phyloP scores from a whole-genome alignment of 2,113 vertebrate genomes.

The Syngnathus typhle region DNA sequence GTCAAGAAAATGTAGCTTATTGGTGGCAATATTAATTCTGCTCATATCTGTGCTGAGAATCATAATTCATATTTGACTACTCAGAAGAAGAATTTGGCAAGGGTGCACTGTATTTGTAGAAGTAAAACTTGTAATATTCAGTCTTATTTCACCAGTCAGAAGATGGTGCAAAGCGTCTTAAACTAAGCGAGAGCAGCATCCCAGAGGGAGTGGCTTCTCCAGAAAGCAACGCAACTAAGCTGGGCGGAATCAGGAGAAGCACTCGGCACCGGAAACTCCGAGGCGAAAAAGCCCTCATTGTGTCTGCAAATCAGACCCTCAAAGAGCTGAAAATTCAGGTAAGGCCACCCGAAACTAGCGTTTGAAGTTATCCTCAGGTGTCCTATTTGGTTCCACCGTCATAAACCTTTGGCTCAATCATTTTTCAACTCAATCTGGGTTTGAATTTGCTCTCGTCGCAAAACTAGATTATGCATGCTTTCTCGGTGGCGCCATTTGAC shows the following conservation, averaged over 20 bases:
- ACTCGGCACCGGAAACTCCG: slow-evolving; percentile 87
- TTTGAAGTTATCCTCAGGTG: neutral
- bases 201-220: slow-evolving; percentile 28
- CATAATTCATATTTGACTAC: too few species aligned
- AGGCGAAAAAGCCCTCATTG: slow-evolving; percentile 90
- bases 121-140: neutral
- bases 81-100: too few species aligned
- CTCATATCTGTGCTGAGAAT: too few species aligned
- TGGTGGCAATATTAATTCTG: too few species aligned
- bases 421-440: too few species aligned
- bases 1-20: too few species aligned
- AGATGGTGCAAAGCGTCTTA: slow-evolving; percentile 78
- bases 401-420: too few species aligned
- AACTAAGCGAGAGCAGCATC: slow-evolving; percentile 63
- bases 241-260: slow-evolving; percentile 81
- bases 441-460: neutral
- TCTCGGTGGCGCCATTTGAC: slow-evolving; percentile 97
- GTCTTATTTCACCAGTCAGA: slow-evolving; percentile 67
- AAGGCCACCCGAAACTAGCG: neutral
- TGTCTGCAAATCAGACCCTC: slow-evolving; percentile 91
- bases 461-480: slow-evolving; percentile 94
- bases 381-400: neutral
- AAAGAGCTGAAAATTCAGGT: slow-evolving; percentile 98
- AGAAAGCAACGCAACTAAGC: slow-evolving; percentile 65
- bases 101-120: too few species aligned